Conservation (phyloP, 2,797 vertebrate species). For the Amphiprion clarkii region DNA sequence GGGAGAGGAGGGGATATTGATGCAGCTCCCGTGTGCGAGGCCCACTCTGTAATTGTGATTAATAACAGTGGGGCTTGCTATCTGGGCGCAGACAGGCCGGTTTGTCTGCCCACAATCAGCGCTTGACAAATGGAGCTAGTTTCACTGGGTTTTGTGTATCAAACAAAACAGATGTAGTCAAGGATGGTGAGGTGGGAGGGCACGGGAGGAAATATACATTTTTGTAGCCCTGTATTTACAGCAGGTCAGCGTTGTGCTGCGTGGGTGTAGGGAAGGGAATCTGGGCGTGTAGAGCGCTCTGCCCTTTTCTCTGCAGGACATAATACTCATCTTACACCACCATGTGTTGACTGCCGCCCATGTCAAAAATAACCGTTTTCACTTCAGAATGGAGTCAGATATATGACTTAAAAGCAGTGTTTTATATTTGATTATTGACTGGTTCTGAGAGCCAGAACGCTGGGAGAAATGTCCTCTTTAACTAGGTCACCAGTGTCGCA, state of each 20-base stretch:
- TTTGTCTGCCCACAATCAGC: constrained; percentile 98
- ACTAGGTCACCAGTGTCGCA: constrained; percentile 72
- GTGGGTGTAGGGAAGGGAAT: constrained; percentile 52
- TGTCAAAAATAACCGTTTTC: neutral
- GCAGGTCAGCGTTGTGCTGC: constrained; percentile 67
- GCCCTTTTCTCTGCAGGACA: constrained; percentile 38
- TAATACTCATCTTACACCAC: constrained; percentile 28
- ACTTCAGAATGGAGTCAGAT: neutral
- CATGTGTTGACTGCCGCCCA: constrained; percentile 7
- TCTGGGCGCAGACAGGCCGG: constrained; percentile 95
- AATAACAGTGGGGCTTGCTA: constrained; percentile 95
- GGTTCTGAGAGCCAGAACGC: constrained; percentile 34
- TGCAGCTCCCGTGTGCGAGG: constrained; percentile 87
- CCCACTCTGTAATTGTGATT: constrained; percentile 99
- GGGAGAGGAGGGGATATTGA: constrained; percentile 84
- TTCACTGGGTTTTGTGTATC: constrained; percentile 94
- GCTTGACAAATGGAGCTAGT: constrained; percentile 97
- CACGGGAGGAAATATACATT: constrained; percentile 89
- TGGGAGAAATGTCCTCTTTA: constrained; percentile 66
- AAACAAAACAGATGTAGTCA: constrained; percentile 99
- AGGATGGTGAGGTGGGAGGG: constrained; percentile 89
- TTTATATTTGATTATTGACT: constrained; percentile 11
- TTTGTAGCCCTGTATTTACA: constrained; percentile 88
- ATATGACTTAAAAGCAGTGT: neutral
- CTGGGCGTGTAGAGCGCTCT: constrained; percentile 31